Base-by-base conservation (phyloP, 2,888 invertebrate genomes). In the Eretmocerus hayati region DNA sequence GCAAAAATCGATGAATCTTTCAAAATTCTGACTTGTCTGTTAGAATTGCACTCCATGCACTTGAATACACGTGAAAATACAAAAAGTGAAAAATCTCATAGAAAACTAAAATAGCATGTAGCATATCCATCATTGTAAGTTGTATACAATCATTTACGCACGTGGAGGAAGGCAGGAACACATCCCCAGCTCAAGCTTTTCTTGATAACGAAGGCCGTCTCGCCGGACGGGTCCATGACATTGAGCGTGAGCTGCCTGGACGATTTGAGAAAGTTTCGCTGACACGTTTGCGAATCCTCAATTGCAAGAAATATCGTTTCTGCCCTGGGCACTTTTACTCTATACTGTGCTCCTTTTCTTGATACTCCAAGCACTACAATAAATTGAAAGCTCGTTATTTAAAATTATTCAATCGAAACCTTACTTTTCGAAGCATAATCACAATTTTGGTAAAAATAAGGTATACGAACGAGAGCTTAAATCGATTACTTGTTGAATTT, bases 401-500 rank as follows among this genome's bases (percentile, higher is more conserved):
- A 13, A 30, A n/a, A n/a, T n/a, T n/a, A n/a, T n/a, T n/a, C n/a
- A n/a, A n/a, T n/a, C 6, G 4, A 18, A n/a, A n/a, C n/a, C n/a
- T n/a, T n/a, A n/a, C n/a, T n/a, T n/a, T n/a, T n/a, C n/a, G n/a
- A n/a, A n/a, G n/a, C n/a, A n/a, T n/a, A n/a, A n/a, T n/a, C n/a
- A n/a, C n/a, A n/a, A n/a, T n/a, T n/a, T n/a, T n/a, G n/a, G n/a
- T n/a, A n/a, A n/a, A n/a, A n/a, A n/a, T n/a, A n/a, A n/a, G 6
- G 6, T 30, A 11, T 22, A 48, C 51, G 18, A 72, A 87, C 87
- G 70, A 67, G 87, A 85, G 63, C 81, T 77, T 9, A 89, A 71
- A 65, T 90, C 89, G 36, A 88, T 81, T 35, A 88, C 85, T 71
- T 89, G 89, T 63, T 89, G 86, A 48, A 88, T 83, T 55, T 83